Conservation (phyloP, 2,113 vertebrate genomes). For the Coregonus clupeaformis region DNA sequence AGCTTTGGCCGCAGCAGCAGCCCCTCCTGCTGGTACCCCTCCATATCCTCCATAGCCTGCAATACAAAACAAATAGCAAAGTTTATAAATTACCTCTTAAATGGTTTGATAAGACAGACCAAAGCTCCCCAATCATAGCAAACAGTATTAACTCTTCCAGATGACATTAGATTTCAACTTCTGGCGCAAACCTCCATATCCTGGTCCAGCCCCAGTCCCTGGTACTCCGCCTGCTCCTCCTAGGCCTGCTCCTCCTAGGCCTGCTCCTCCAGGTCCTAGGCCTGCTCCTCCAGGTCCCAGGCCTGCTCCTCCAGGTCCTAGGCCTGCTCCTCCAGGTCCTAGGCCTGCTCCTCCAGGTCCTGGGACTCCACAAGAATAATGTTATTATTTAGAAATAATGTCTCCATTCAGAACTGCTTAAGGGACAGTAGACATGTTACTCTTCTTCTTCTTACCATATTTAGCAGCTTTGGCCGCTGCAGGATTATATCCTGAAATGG, state of each 20-base stretch:
- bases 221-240: conserved; percentile 1
- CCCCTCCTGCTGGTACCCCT: not conserved
- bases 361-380: not conserved
- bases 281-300: too few relatives aligned
- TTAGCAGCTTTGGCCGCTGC: conserved; percentile 55
- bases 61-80: not conserved
- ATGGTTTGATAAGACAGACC: too few relatives aligned
- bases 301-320: not conserved
- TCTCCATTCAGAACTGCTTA: too few relatives aligned
- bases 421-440: too few relatives aligned
- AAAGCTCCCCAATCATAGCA: too few relatives aligned
- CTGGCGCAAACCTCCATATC: too few relatives aligned
- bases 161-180: too few relatives aligned
- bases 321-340: not conserved
- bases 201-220: conserved; percentile 6
- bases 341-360: conserved; percentile 28
- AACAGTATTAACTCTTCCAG: too few relatives aligned
- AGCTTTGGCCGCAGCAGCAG: conserved; percentile 48
- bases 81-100: too few relatives aligned
- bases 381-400: too few relatives aligned
- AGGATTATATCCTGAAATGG: conserved; percentile 14
- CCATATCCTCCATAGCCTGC: conserved; percentile 6
- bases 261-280: conserved; percentile 30
- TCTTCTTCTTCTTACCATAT: conserved; percentile 32
- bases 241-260: not conserved